Evolutionary conservation across 2,888 invertebrate species (phyloP).

Genomic region (Plagiodera versicolora): DNA sequence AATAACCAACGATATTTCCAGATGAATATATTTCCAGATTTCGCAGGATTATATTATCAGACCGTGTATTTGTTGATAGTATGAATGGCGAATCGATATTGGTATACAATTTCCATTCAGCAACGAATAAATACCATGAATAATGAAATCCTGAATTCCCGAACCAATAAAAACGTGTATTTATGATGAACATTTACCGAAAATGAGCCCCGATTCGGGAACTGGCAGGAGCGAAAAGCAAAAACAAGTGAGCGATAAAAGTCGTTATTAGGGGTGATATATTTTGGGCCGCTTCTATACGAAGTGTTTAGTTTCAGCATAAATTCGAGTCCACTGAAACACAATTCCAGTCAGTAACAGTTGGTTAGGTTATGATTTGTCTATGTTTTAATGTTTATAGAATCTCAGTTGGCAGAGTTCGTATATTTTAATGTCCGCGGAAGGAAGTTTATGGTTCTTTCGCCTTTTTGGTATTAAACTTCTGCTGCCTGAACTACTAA

Average conservation of each 20-base stretch:
- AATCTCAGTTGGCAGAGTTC: constrained; percentile 9
- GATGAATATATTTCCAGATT: background rate
- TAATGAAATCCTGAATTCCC: constrained; percentile 16
- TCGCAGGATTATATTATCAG: background rate
- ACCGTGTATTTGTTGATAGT: background rate
- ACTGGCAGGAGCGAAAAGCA: constrained; percentile 30
- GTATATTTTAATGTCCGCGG: constrained; percentile 3
- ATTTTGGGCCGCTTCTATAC: constrained; percentile 38
- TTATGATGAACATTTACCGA: constrained; percentile 25
- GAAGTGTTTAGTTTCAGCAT: constrained; percentile 49
- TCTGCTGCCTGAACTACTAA: background rate
- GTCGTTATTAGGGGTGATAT: constrained; percentile 42
- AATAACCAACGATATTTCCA: no score
- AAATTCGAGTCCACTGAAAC: constrained; percentile 48
- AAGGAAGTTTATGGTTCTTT: background rate
- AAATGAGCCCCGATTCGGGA: constrained; percentile 28
- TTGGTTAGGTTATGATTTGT: constrained; percentile 53
- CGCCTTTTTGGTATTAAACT: constrained; percentile 2
- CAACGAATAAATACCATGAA: constrained; percentile 14
- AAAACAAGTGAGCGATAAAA: constrained; percentile 40
- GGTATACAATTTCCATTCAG: constrained; percentile 15
- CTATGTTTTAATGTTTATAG: constrained; percentile 47
- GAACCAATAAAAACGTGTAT: constrained; percentile 24
- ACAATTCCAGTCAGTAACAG: constrained; percentile 53
- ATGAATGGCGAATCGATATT: background rate